Percentiles rank a stretch among this genome's conserved stretches.
These are phyloP conservation scores for Reinhardtius hippoglossoides DNA, from an alignment of 2,113 vertebrate genomes.

Conservation along the genomic window DNA sequence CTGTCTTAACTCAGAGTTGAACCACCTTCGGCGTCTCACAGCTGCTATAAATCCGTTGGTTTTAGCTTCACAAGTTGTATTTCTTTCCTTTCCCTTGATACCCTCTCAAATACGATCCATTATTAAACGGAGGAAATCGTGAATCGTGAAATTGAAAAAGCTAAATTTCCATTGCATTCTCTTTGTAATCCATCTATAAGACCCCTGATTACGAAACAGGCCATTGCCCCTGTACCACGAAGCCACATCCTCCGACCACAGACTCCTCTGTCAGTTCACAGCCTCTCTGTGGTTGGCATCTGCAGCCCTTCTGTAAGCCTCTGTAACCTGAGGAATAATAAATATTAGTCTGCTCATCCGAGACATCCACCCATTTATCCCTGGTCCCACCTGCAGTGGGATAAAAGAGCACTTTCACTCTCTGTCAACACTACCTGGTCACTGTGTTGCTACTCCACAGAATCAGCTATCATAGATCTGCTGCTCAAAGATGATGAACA, in stretches of 20 bases:
- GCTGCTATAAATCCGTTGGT: background rate
- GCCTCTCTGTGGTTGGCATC: slow-evolving; percentile 16
- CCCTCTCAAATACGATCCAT: background rate
- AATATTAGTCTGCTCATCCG: slow-evolving; percentile 35
- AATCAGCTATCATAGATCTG: background rate
- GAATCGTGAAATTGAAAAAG: slow-evolving; percentile 31
- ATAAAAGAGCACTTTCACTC: background rate
- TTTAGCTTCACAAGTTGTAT: background rate
- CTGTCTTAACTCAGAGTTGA: background rate
- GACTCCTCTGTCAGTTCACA: slow-evolving; percentile 20
- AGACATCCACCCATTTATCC: slow-evolving; percentile 8
- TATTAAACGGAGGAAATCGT: background rate
- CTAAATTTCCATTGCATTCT: slow-evolving; percentile 10
- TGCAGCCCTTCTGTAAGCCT: background rate
- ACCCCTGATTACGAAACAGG: slow-evolving; percentile 40
- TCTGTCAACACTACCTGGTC: background rate
- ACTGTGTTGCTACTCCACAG: background rate
- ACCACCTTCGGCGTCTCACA: background rate
- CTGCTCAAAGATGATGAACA: background rate
- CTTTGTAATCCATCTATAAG: slow-evolving; percentile 21
- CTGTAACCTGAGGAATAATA: slow-evolving; percentile 17
- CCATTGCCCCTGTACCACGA: background rate
- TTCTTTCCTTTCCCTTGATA: background rate
- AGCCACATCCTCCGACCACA: slow-evolving; percentile 50
- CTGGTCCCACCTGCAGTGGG: slow-evolving; percentile 17